Evolutionary conservation across 2,113 vertebrate genomes (phyloP).

Genomic region (Ciconia stormi): DNA sequence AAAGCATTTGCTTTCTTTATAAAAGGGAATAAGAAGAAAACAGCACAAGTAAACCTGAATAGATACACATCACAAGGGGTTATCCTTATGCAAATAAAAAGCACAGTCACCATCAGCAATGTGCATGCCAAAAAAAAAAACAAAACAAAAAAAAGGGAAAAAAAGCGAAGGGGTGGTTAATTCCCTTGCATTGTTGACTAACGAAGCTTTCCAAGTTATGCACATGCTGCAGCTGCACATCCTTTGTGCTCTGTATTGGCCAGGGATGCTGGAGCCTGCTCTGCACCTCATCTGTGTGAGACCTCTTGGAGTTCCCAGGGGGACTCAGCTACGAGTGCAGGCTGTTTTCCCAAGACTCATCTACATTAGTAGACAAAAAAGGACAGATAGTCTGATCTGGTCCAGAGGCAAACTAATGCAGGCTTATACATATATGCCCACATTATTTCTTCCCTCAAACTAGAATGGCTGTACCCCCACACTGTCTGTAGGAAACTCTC

Average conservation of each 20-base stretch:
- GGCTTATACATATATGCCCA: not conserved
- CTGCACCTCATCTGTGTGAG: not conserved
- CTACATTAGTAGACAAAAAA: not conserved
- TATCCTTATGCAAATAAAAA: conserved; percentile 17
- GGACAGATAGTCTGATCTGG: not conserved
- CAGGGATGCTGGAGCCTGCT: not conserved
- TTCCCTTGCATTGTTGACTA: not conserved
- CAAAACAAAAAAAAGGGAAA: not conserved
- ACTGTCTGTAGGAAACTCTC: not conserved
- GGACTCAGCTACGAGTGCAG: not conserved
- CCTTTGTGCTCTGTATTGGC: not conserved
- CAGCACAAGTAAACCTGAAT: not conserved
- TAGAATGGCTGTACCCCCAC: not conserved
- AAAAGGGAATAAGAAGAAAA: not conserved
- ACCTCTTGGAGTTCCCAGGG: not conserved
- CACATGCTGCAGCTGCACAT: not conserved
- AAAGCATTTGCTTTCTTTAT: not conserved
- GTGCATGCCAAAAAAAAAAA: not conserved
- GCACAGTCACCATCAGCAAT: not conserved
- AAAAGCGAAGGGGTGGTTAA: not conserved
- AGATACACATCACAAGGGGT: not conserved
- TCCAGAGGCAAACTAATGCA: not conserved
- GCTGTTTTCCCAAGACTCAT: not conserved
- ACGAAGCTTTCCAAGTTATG: conserved; percentile 8
- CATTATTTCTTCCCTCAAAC: not conserved